These are phyloP conservation scores for Chironomus riparius DNA, from an alignment of 2,888 invertebrate species.

Conservation along the genomic window DNA sequence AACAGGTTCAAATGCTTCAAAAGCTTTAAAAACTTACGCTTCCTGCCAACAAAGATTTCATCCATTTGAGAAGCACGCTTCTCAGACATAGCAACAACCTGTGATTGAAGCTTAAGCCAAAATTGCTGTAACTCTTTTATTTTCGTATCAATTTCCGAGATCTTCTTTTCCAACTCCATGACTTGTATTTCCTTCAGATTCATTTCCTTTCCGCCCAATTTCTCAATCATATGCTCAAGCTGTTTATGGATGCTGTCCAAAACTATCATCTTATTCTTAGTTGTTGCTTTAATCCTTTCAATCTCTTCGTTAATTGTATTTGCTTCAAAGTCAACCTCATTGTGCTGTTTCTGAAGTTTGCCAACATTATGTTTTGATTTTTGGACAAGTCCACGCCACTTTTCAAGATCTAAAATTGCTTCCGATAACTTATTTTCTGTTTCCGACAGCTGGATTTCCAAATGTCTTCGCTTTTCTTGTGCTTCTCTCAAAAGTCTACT, in stretches of 20 bases:
- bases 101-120: constrained; percentile 69
- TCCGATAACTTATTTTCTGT: constrained; percentile 50
- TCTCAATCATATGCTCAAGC: constrained; percentile 44
- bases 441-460: constrained; percentile 38
- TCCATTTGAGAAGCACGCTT: constrained; percentile 58
- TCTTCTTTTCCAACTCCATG: constrained; percentile 54
- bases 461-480: constrained; percentile 42
- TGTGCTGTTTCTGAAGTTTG: constrained; percentile 35
- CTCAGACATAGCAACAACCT: constrained; percentile 57
- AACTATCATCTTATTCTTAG: constrained; percentile 45
- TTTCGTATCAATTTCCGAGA: constrained; percentile 51
- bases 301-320: constrained; percentile 42
- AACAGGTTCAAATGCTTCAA: too few relatives aligned
- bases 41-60: constrained; percentile 60
- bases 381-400: constrained; percentile 35
- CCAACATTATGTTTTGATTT: constrained; percentile 34
- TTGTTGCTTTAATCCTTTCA: constrained; percentile 41
- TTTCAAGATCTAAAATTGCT: constrained; percentile 42
- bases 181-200: constrained; percentile 36
- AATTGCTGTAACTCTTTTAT: constrained; percentile 58
- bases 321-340: constrained; percentile 42
- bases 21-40: constrained; percentile 47
- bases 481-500: constrained; percentile 42
- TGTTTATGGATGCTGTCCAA: constrained; percentile 46
- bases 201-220: constrained; percentile 42